Conservation (phyloP, 37 sponge, comb jelly and placozoan genomes). For the Oscarella lobularis region DNA sequence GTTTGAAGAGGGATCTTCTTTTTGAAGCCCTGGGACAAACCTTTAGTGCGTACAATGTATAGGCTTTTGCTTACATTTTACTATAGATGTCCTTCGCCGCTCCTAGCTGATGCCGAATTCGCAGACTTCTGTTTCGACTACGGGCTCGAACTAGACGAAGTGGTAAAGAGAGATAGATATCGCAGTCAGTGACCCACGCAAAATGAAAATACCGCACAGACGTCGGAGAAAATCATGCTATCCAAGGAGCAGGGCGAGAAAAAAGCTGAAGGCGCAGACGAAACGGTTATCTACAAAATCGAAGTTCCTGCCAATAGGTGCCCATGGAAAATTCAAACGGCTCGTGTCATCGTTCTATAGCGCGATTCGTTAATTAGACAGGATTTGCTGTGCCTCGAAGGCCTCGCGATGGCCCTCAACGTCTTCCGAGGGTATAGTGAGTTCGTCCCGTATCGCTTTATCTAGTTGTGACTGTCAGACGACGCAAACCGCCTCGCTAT, state of each 20-base stretch:
- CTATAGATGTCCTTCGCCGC: no score
- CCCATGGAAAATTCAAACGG: no score
- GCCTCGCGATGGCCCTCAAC: constrained; percentile 53
- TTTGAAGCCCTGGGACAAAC: constrained; percentile 51
- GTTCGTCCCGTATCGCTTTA: no score
- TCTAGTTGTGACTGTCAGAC: no score
- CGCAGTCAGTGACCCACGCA: no score
- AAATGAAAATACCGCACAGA: no score
- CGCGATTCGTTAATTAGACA: constrained; percentile 32
- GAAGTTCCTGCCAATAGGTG: constrained; percentile 97
- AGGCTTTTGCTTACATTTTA: no score
- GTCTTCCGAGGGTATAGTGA: no score
- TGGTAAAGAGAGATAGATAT: no score
- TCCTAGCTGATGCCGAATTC: constrained; percentile 60
- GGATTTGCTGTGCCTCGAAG: constrained; percentile 92
- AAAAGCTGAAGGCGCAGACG: constrained; percentile 32
- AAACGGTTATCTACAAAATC: constrained; percentile 65
- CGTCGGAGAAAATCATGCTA: constrained; percentile 65
- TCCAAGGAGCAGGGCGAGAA: constrained; percentile 23
- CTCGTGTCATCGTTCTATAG: no score
- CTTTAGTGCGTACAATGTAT: constrained; percentile 66
- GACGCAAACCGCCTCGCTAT: no score
- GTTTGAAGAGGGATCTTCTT: constrained; percentile 44
- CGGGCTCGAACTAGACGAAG: constrained; percentile 94
- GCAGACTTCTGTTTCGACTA: constrained; percentile 91